Evolutionary conservation across 2,797 vertebrate species (phyloP), one percentile per base, ranked within the genome.

Genomic region (Corythornis leucogaster): DNA sequence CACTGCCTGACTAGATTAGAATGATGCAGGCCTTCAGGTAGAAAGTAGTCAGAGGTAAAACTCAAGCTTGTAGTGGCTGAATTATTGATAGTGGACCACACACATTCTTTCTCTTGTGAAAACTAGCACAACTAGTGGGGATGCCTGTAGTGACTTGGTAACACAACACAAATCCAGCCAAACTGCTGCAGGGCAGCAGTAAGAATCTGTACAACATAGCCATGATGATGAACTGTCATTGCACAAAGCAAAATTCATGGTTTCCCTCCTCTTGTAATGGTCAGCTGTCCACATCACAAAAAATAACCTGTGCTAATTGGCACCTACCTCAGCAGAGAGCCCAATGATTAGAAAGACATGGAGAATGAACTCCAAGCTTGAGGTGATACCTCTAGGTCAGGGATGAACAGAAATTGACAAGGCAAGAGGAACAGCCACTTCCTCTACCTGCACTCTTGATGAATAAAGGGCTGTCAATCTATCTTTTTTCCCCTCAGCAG

Each of bases 391-490:
- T 90, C 70, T 85, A 63, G 87, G 92, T 89, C 86, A 94, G 48
- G 63, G 80, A 95, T 35, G 74, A 90, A 76, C 83, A 84, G 81
- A 92, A 96, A 96, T 74, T 94, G 92, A 64, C 67, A 91, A 85
- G 63, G 75, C 57, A 87, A 82, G 82, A 76, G 77, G 86, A 91
- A 87, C 20, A 85, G 75, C 46, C 76, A 87, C 53, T 95, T 94
- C 91, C 94, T 92, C 68, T 89, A 87, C 93, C 69, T 74, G 51
- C 0, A 1, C 31, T 88, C 80, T 90, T 85, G 88, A 80, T 85
- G 92, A 96, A 96, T 85, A 93, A 90, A 51, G 48, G 80, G 83
- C 89, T 90, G 91, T 94, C 94, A 94, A n/a, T 90, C 89, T 89
- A 58, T 19, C 85, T 91, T 74, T 51, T 46, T 85, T 33, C 70